Base-by-base conservation (phyloP, 92 coral and sea anemone genomes). In the Parazoanthus darwini region DNA sequence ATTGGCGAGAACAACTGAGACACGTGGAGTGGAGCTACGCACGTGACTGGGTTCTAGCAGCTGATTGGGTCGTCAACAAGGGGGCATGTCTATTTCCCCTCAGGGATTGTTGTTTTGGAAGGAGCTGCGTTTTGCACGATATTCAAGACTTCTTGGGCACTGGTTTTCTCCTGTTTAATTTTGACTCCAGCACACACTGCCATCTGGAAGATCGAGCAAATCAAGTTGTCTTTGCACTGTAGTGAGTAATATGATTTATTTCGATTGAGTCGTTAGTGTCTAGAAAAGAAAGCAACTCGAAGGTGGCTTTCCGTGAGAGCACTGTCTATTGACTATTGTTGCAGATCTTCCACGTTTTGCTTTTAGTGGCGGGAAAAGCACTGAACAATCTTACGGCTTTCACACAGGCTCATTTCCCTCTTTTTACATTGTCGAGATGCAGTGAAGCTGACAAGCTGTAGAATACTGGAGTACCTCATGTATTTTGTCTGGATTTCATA, bases 1-100 rank as follows among this genome's bases (percentile, higher is more conserved):
- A 84, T 84, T 84, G 87, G 87, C 79, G 87, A 39, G 42, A 71
- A 71, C 66, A n/a, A 20, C 51, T 33, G 43, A 84, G 79, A 84
- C 87, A 84, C 87, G 87, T 84, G 87, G 87, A 84, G 87, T 84
- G 87, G 78, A 18, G 37, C 39, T 46, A 7, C 26, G 33, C 87
- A 84, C 56, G 87, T 84, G 87, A 84, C 79, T 35, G 48, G 25
- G 36, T 71, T 70, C 79, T 72, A 29, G 67, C 67, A 44, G 77
- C 79, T 84, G 78, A 84, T 84, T 84, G 87, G 87, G 29, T 71
- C 0, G 68, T 9, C 6, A 68, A n/a, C 20, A 4, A 8, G 86
- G 87, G 79, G 87, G 87, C 87, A 84, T 84, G 87, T 84, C 87
- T 42, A 84, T 84, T 71, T 71, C 87, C 67, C 87, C 87, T 51